Base-by-base conservation (phyloP, 2,113 vertebrate species). In the Microcebus griseorufus region DNA sequence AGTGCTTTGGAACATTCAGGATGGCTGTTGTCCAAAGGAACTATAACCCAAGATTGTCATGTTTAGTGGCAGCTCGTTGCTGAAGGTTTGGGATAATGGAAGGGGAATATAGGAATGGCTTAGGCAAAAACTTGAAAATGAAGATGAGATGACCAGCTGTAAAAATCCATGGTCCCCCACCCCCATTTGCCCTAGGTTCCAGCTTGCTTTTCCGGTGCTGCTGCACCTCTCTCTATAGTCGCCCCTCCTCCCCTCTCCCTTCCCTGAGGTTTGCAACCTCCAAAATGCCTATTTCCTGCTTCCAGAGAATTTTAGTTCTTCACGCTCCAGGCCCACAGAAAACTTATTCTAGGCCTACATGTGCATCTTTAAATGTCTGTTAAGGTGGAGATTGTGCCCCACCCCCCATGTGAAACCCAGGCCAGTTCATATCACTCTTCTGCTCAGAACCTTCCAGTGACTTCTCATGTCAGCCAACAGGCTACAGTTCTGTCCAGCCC, bases 201-300 rank as follows among this genome's bases (percentile, higher is more conserved):
- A 69, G 48, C 34, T 42, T 67, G 8, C 45, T 39, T 84, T 53
- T 62, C n/a, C 79, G 51, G 18, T 80, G 17, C 1, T 7, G 5
- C 0, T 7, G 5, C 0, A 48, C 12, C 17, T 51, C 9, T 58
- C 29, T 45, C 32, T 37, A 1, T 25, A 7, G 16, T 34, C 6
- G 14, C 16, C 16, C 5, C 39, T 20, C 34, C 16, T 23, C 22
- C 14, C 5, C 10, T 12, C 14, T 32, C 25, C 9, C 23, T 37
- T 25, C 34, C 7, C 45, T 17, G 27, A 16, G 29, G 37, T 37
- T 73, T 65, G 16, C 39, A 73, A 88, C 42, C 17, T 60, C 12
- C 23, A 42, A 65, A 76, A 27, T 51, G 29, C 42, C 67, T 29
- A 13, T 51, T 90, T 86, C 6, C 81, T 75, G 69, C 39, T 93